Evolutionary conservation across 2,113 vertebrate genomes (phyloP), one percentile per base, ranked within the genome.

Genomic region (Dipodomys spectabilis): DNA sequence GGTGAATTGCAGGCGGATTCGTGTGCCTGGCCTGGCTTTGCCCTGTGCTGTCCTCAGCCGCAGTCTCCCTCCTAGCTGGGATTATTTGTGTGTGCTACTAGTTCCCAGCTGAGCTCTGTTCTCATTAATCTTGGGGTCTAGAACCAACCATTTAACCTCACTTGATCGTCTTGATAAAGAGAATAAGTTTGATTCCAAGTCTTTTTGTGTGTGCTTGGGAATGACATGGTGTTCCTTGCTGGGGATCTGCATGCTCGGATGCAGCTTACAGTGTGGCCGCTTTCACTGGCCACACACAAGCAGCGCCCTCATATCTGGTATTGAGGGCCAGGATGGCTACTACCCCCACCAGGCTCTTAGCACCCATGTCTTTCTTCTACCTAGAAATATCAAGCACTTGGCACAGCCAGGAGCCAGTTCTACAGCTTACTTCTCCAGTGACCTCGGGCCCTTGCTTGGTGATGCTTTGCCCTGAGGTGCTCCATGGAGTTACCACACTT

Each of bases 201-300:
- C 39, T 39, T 35, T 77, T 80, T 75, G 20, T 64, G 57, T 82
- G 30, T 84, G 65, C 39, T 92, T 88, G n/a, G 90, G 94, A 82
- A 88, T 30, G 30, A 15, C 1, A 18, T 60, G 12, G 49, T 9
- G 23, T 74, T 90, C n/a, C 45, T 57, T 74, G 53, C 57, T 60
- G 74, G 15, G 67, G 72, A n/a, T 84, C 22, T 67, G 64, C 16
- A 27, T 19, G 27, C 20, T 39, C 4, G 20, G 28, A 35, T 93
- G 67, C 75, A 27, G 12, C 80, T 90, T 77, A 53, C 9, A 39
- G 27, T 65, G 44, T 69, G 64, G 25, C 23, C 39, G 0, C 35
- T 39, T 39, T 39, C 35, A 39, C 35, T 39, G 35, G 35, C 35
- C 3, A 39, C 0, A 39, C 39, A 39, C 39, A 39, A 39, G 39